Evolutionary conservation across 2,888 invertebrate genomes (phyloP).

Genomic region (Dryocosmus kuriphilus): DNA sequence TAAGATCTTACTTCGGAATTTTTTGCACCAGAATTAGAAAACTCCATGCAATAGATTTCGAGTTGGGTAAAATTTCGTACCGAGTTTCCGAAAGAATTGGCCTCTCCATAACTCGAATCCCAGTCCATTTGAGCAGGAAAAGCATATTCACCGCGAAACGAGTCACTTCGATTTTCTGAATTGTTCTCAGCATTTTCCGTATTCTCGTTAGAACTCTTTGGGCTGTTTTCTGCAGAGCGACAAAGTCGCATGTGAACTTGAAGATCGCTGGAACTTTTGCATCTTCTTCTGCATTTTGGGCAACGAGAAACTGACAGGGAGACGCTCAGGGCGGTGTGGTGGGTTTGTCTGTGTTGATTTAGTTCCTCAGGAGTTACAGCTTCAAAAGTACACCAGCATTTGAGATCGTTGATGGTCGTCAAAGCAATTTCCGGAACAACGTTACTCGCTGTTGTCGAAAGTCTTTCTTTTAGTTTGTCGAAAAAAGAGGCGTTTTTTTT

Average conservation of each 20-base stretch:
- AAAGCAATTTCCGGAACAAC: conserved; percentile 87
- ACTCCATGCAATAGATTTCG: conserved; percentile 4
- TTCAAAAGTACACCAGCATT: conserved; percentile 76
- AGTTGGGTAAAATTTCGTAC: conserved; percentile 64
- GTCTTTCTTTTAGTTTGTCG: conserved; percentile 88
- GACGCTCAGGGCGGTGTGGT: conserved; percentile 74
- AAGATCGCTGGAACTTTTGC: conserved; percentile 90
- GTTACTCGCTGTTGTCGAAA: conserved; percentile 82
- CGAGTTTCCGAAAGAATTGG: conserved; percentile 72
- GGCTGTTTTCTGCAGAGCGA: conserved; percentile 62
- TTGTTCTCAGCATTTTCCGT: conserved; percentile 10
- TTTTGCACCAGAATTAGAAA: conserved; percentile 11
- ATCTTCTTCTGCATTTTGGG: conserved; percentile 91
- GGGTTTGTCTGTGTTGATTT: conserved; percentile 72
- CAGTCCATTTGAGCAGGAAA: conserved; percentile 73
- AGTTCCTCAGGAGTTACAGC: conserved; percentile 71
- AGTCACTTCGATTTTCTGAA: conserved; percentile 55
- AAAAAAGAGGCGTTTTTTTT: conserved; percentile 89
- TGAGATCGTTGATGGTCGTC: conserved; percentile 82
- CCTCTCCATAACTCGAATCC: conserved; percentile 68
- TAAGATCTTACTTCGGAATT: not conserved
- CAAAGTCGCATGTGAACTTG: conserved; percentile 87
- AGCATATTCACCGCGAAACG: conserved; percentile 70
- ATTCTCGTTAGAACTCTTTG: conserved; percentile 14
- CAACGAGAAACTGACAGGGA: conserved; percentile 87